Base-by-base conservation (phyloP, 2,797 vertebrate genomes). In the Dromococcyx pavoninus region DNA sequence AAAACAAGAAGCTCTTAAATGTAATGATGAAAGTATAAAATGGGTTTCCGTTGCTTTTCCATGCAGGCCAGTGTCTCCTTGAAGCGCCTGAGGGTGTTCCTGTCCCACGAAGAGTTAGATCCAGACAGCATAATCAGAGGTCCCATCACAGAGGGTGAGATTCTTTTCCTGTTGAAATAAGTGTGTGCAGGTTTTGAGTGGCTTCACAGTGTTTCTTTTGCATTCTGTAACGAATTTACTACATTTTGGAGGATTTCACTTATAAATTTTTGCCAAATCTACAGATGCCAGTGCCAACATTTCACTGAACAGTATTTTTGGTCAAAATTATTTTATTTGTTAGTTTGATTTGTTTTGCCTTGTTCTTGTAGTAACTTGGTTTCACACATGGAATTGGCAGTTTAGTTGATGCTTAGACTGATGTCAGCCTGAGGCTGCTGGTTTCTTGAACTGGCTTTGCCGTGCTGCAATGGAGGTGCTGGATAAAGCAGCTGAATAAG, bases 31-130 rank as follows among this genome's bases (percentile, higher is more conserved):
- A 39, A 48, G n/a, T 8, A 4, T 57, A 28, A 83, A 33, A 28
- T 9, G 13, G 14, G 30, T 86, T 54, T 75, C 11, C 33, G 53
- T 56, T 56, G n/a, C 27, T 71, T 84, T 67, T 43, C 93, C 24
- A 3, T 44, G 71, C 57, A 99, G 99, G 99, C 99, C 27, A 99
- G 99, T 11, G 99, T 99, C 50, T 99, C 99, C 44, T 79, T 99
- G 97, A 99, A 99, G 89, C 98, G 99, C 11, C 98, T 99, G n/a
- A 85, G 98, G 67, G 98, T 98, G 37, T 99, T 99, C 93, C 98
- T 99, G 27, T 99, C 99, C 5, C 99, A 99, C 0, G 99, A 99
- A 85, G 99, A 99, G 94, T 96, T 99, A 80, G 99, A 99, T 71
- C 97, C 98, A 9, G 98, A 98, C 96, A 98, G 98, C 43, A 98